Base-by-base conservation (phyloP, 2,888 invertebrate genomes). In the Napeogenes inachia region DNA sequence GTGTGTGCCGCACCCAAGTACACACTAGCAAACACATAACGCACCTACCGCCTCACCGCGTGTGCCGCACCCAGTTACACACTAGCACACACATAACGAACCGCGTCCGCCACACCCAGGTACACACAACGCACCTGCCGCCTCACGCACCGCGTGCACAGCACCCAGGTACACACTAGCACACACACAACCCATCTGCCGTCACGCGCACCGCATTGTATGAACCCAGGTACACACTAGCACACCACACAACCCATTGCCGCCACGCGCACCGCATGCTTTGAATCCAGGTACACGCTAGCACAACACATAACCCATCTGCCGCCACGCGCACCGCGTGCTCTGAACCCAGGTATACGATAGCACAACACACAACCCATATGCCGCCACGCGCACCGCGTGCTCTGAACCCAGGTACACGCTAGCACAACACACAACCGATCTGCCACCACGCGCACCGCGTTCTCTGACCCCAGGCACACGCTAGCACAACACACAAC, bases 121-220 rank as follows among this genome's bases (percentile, higher is more conserved):
- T 13, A 8, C 6, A 47, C 21, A 8, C 13, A 13, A 47, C 47
- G 21, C 13, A 47, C 62, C 42, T 32, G 10, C 21, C 35, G n/a
- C 57, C 56, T 6, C 59, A 45, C 57, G 12, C 57, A 12, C 59
- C 80, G 81, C 76, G 38, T 38, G 38, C 38, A 0, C 38, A 2
- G 5, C 3, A 67, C 71, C 32, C 67, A 68, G 57, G 64, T 65
- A 6, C 65, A 70, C 32, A 13, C 30, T 50, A 50, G 30, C 30
- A 50, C 50, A 21, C 98, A 68, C 97, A 97, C 77, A 97, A 98
- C 57, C 94, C 96, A 77, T 97, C 97, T 88, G 21, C 21, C 21
- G 21, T 1, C 96, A 97, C 89, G 96, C 96, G 72, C 96, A 97
- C 81, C 94, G 97, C 94, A 95, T 81, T 94, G 76, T 92, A 93